Conservation (phyloP, 2,113 vertebrate genomes). For the Illadopsis cleaveri region DNA sequence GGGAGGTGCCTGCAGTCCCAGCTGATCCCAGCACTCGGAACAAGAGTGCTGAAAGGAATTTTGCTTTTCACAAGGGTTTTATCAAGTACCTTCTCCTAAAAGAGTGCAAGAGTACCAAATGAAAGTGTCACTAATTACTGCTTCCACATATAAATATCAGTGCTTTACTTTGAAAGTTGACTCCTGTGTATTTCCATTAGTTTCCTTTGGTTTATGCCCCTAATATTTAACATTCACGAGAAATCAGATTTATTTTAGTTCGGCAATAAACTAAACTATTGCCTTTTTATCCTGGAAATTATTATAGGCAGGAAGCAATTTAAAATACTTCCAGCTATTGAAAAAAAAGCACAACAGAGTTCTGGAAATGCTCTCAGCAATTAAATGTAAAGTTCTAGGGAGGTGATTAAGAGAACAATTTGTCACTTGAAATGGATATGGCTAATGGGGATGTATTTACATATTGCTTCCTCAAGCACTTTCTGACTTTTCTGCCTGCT, state of each 20-base stretch:
- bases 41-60: neutral
- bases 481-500: neutral
- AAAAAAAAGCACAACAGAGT: conserved; percentile 24
- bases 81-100: neutral
- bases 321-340: conserved; percentile 35
- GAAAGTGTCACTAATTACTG: neutral
- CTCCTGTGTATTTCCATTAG: neutral
- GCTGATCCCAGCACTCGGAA: neutral
- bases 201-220: neutral
- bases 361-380: conserved; percentile 57
- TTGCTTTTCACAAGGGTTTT: neutral
- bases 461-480: conserved; percentile 58
- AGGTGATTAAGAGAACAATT: conserved; percentile 63
- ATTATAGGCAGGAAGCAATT: conserved; percentile 43
- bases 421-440: conserved; percentile 59
- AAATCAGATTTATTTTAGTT: conserved; percentile 16
- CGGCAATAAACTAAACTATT: neutral
- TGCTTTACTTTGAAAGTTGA: neutral
- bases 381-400: conserved; percentile 53
- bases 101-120: neutral
- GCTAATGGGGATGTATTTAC: conserved; percentile 58
- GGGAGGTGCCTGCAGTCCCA: neutral
- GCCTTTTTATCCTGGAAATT: conserved; percentile 46
- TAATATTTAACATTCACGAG: neutral
- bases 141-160: neutral